Evolutionary conservation across 2,113 vertebrate species (phyloP).

Genomic region (Tetraodon nigroviridis): DNA sequence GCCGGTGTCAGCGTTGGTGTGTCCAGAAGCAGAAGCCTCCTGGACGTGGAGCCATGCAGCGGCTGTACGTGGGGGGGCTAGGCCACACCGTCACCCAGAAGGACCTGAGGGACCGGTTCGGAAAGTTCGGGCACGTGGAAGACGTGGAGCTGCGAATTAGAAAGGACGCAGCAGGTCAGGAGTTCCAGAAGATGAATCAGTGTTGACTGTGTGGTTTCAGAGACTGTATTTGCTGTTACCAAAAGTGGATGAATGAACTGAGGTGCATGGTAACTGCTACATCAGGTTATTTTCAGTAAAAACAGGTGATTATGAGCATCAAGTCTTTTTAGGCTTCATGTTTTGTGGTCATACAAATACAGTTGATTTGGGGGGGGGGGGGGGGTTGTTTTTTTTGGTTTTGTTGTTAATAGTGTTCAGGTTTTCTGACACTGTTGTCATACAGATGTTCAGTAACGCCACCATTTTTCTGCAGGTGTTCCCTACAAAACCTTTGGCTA

Average conservation of each 20-base stretch:
- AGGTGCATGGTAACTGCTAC: too few relatives aligned
- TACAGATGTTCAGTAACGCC: neutral
- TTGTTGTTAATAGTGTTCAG: too few relatives aligned
- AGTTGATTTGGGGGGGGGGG: too few relatives aligned
- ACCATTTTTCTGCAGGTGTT: slow-evolving; percentile 71
- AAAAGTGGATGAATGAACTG: too few relatives aligned
- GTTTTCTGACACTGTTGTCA: too few relatives aligned
- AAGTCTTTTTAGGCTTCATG: too few relatives aligned
- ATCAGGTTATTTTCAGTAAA: too few relatives aligned
- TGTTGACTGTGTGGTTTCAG: too few relatives aligned
- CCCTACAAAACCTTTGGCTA: slow-evolving; percentile 87
- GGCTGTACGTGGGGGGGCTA: slow-evolving; percentile 88
- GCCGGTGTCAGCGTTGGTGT: neutral
- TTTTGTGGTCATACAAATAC: too few relatives aligned
- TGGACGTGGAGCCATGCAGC: slow-evolving; percentile 55
- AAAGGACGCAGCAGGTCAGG: slow-evolving; percentile 83
- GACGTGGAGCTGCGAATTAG: slow-evolving; percentile 85
- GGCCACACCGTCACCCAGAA: slow-evolving; percentile 76
- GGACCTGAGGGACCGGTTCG: slow-evolving; percentile 87
- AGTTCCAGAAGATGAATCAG: neutral
- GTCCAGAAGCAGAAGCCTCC: neutral
- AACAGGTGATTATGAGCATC: too few relatives aligned
- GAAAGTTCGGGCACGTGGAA: slow-evolving; percentile 85
- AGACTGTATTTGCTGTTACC: neutral
- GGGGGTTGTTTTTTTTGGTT: too few relatives aligned